Evolutionary conservation across 2,888 invertebrate species (phyloP).

Genomic region (Coremacera marginata): DNA sequence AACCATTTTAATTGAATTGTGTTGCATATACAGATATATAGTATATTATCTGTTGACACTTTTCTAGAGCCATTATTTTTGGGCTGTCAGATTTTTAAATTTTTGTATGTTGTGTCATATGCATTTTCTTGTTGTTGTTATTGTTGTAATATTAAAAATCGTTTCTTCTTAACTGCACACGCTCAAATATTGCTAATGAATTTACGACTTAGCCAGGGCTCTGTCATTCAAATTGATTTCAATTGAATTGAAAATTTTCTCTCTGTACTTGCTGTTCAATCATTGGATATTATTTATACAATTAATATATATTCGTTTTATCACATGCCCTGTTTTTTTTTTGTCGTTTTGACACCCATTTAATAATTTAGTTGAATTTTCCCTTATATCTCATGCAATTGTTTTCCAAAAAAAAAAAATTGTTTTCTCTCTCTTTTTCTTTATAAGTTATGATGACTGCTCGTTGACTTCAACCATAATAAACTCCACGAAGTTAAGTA

Average conservation of each 20-base stretch:
- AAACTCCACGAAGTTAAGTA: slow-evolving; percentile 46
- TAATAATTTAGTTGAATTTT: too few relatives aligned
- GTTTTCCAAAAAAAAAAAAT: slow-evolving; percentile 41
- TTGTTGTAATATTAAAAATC: not conserved
- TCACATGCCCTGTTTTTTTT: slow-evolving; percentile 26
- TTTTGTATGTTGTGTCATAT: too few relatives aligned
- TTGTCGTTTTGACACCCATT: too few relatives aligned
- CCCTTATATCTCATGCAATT: slow-evolving; percentile 21
- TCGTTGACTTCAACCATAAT: slow-evolving; percentile 19
- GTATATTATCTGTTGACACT: too few relatives aligned
- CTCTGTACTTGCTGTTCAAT: not conserved
- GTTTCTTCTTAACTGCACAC: slow-evolving; percentile 31
- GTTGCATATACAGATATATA: too few relatives aligned
- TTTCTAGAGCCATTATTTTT: too few relatives aligned
- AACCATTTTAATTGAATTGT: too few relatives aligned
- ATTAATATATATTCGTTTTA: slow-evolving; percentile 17
- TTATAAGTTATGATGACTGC: slow-evolving; percentile 15
- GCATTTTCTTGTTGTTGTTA: not conserved
- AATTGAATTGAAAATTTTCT: slow-evolving; percentile 19
- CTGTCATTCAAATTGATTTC: slow-evolving; percentile 13
- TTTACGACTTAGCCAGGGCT: slow-evolving; percentile 32
- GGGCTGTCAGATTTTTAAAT: too few relatives aligned
- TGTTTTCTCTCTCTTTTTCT: not conserved
- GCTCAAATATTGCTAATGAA: slow-evolving; percentile 46
- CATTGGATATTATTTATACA: slow-evolving; percentile 10